Evolutionary conservation across 2,113 vertebrate species (phyloP).

Genomic region (Colistium nudipinnis): DNA sequence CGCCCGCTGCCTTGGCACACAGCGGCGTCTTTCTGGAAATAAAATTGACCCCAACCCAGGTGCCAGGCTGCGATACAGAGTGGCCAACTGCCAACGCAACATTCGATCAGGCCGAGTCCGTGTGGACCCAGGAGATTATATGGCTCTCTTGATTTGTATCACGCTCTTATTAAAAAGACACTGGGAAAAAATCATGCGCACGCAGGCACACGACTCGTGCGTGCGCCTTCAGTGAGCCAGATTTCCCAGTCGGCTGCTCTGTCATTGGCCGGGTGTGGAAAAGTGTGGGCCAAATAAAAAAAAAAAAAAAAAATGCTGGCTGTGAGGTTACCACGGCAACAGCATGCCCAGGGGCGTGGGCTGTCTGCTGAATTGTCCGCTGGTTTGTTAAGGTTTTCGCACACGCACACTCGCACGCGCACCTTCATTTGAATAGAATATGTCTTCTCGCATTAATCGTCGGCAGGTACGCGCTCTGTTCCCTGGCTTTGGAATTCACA

Average conservation of each 20-base stretch:
- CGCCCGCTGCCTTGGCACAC: constrained; percentile 42
- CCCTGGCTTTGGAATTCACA: constrained; percentile 38
- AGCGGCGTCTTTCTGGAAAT: constrained; percentile 47
- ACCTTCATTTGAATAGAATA: constrained; percentile 41
- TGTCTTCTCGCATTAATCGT: constrained; percentile 25
- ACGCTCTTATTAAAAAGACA: constrained; percentile 18
- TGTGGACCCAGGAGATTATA: constrained; percentile 44
- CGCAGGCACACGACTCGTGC: constrained; percentile 21
- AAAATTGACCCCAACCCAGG: constrained; percentile 47
- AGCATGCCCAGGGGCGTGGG: constrained; percentile 73
- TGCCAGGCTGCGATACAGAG: constrained; percentile 29
- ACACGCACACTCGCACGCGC: constrained; percentile 15
- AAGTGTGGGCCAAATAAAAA: constrained; percentile 71
- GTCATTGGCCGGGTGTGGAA: constrained; percentile 76
- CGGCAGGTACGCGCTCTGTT: constrained; percentile 41
- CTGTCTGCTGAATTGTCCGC: constrained; percentile 75
- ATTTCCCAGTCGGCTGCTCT: constrained; percentile 74
- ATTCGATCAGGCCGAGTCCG: constrained; percentile 23
- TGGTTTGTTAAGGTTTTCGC: constrained; percentile 63
- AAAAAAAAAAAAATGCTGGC: constrained; percentile 65
- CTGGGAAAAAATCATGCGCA: neutral
- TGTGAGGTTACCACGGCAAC: constrained; percentile 79
- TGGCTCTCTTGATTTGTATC: constrained; percentile 52
- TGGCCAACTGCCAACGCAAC: constrained; percentile 35
- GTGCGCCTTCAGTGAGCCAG: constrained; percentile 58